phyloP scores from a whole-genome alignment of 1,140 invertebrate genomes.

The Drosophila paulistorum region DNA sequence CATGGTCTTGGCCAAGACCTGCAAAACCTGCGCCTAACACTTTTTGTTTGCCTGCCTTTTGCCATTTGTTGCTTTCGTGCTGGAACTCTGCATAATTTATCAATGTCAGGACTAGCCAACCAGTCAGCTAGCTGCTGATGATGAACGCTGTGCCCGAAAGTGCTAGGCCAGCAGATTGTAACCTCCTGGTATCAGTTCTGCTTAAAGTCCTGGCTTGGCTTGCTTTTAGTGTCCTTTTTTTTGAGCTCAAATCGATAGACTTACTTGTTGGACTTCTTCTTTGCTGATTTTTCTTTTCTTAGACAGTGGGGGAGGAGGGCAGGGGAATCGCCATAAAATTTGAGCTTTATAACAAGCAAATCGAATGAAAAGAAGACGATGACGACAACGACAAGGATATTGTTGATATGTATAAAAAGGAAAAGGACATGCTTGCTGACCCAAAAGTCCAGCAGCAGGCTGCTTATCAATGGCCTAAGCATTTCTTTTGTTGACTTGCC shows the following conservation, averaged over 20 bases:
- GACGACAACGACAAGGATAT: conserved; percentile 51
- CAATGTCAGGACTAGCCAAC: conserved; percentile 65
- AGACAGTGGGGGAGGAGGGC: not conserved
- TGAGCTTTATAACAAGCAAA: conserved; percentile 80
- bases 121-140: conserved; percentile 50
- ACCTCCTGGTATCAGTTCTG: not conserved
- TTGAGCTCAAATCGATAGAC: conserved; percentile 61
- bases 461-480: conserved; percentile 65
- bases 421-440: conserved; percentile 55
- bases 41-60: conserved; percentile 25
- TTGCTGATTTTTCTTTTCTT: not conserved
- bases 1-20: not conserved
- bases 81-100: conserved; percentile 68
- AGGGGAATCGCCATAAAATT: conserved; percentile 72
- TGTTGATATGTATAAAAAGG: conserved; percentile 54
- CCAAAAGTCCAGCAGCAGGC: conserved; percentile 41
- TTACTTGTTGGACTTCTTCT: conserved; percentile 60
- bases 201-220: not conserved
- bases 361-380: conserved; percentile 64
- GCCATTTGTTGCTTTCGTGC: conserved; percentile 63
- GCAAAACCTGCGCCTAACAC: conserved; percentile 31
- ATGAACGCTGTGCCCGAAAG: conserved; percentile 56
- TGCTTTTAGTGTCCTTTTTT: conserved; percentile 26
- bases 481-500: conserved; percentile 67
- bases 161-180: conserved; percentile 70